A percentile compares a stretch with the other conserved stretches of the same genome.
Conservation (phyloP, 2,113 vertebrate species). For the Silurus meridionalis region DNA sequence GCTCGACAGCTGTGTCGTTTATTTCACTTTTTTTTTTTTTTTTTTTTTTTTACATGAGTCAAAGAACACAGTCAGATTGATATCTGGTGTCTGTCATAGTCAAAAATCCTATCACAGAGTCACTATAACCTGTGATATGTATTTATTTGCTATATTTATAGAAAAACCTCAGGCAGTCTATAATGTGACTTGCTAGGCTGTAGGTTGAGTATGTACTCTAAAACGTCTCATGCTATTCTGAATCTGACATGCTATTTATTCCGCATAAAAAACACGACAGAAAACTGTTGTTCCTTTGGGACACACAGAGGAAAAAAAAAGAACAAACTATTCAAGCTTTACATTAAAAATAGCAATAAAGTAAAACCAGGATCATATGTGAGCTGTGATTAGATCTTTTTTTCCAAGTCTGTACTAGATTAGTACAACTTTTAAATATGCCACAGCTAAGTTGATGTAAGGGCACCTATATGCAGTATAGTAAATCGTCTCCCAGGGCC, state of each 20-base stretch:
- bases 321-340: slow-evolving; percentile 60
- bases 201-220: slow-evolving; percentile 65
- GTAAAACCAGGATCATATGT: slow-evolving; percentile 54
- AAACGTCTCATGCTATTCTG: slow-evolving; percentile 34
- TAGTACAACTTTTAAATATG: slow-evolving; percentile 51
- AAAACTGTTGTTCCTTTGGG: slow-evolving; percentile 40
- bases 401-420: slow-evolving; percentile 36
- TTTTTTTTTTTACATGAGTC: slow-evolving; percentile 62
- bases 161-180: slow-evolving; percentile 65
- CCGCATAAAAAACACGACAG: slow-evolving; percentile 47
- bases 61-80: slow-evolving; percentile 69
- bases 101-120: slow-evolving; percentile 55
- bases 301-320: slow-evolving; percentile 55
- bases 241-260: slow-evolving; percentile 59
- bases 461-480: slow-evolving; percentile 66
- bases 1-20: slow-evolving; percentile 41
- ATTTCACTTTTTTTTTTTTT: not conserved
- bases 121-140: slow-evolving; percentile 69
- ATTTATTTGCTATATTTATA: slow-evolving; percentile 68
- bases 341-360: slow-evolving; percentile 66
- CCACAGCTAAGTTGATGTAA: slow-evolving; percentile 63
- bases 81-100: slow-evolving; percentile 63
- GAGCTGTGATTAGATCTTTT: slow-evolving; percentile 51
- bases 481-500: slow-evolving; percentile 64
- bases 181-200: slow-evolving; percentile 63